Conservation (phyloP, 2,888 invertebrate genomes). For the Agriopis marginaria region DNA sequence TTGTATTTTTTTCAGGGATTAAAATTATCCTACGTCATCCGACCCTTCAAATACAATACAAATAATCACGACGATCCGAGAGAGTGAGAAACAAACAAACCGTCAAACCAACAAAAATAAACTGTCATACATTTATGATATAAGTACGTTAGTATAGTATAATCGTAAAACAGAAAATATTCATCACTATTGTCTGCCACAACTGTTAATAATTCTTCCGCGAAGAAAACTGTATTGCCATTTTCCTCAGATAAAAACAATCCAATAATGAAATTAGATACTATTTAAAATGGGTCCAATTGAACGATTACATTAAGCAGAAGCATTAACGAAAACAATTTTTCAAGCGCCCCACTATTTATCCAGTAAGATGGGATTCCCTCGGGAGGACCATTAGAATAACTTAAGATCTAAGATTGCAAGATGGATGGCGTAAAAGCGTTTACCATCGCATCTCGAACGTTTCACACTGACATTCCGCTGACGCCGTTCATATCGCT, state of each 20-base stretch:
- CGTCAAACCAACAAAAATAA: no score
- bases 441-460: slow-evolving; percentile 49
- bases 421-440: slow-evolving; percentile 50
- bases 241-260: background rate
- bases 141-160: no score
- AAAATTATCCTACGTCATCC: no score
- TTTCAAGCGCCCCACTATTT: slow-evolving; percentile 40
- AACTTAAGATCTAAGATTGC: slow-evolving; percentile 45
- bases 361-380: slow-evolving; percentile 42
- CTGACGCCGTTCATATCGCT: slow-evolving; percentile 58
- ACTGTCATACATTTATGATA: no score
- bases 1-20: no score
- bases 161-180: background rate
- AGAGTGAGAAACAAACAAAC: no score
- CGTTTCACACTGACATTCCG: slow-evolving; percentile 54
- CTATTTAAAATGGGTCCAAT: slow-evolving; percentile 19
- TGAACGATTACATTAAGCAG: slow-evolving; percentile 29
- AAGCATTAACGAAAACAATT: slow-evolving; percentile 39
- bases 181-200: background rate
- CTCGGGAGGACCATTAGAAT: slow-evolving; percentile 41
- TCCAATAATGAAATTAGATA: slow-evolving; percentile 9
- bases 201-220: background rate
- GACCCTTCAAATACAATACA: no score
- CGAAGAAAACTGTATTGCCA: background rate
- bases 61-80: no score